Base-by-base conservation (phyloP, 2,113 vertebrate genomes). In the Toxotes jaculatrix region DNA sequence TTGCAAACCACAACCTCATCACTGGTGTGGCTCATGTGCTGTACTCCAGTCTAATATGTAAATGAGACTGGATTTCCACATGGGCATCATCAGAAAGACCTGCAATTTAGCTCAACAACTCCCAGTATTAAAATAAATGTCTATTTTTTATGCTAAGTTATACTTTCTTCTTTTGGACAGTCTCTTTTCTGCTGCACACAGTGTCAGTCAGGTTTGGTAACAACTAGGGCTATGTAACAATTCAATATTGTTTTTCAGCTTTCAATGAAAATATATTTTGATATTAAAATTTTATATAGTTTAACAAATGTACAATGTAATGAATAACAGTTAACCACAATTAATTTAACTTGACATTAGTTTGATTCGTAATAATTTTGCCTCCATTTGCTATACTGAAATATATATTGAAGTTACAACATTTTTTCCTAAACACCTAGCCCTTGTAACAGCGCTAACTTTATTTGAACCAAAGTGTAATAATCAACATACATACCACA, bases 1-100 rank as follows among this genome's bases (percentile, higher is more conserved):
- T 96, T 83, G 96, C 94, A 21, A 96, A 96, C 84, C 96, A 95
- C 72, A 96, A 96, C 86, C 95, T 96, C 42, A 96, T 96, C 70
- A 96, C 96, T 4, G 96, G 96, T 2, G 96, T 96, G 59, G 96
- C 96, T 17, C 96, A 96, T 68, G 96, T 96, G 34, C 87, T 96
- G 12, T 96, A 96, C 68, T 96, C 96, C 23, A 96, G 95, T 79
- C 91, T 96, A 4, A 96, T 96, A 80, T 94, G 93, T 83, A 96
- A 94, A 84, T 96, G 92, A 86, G 5, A 10, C 7, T 34, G 3
- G 1, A 40, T 73, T 69, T 74, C 2, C 7, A 34, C 14, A 0
- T 1, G 53, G 43, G 23, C 11, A 2, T 51, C 16, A 53, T 59
- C 17, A 68, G 17, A 40, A 10, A 47, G 6, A 56, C 2, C 1